These are phyloP conservation scores for Zygogramma bicolorata DNA, from an alignment of 2,888 invertebrate genomes.

Conservation along the genomic window DNA sequence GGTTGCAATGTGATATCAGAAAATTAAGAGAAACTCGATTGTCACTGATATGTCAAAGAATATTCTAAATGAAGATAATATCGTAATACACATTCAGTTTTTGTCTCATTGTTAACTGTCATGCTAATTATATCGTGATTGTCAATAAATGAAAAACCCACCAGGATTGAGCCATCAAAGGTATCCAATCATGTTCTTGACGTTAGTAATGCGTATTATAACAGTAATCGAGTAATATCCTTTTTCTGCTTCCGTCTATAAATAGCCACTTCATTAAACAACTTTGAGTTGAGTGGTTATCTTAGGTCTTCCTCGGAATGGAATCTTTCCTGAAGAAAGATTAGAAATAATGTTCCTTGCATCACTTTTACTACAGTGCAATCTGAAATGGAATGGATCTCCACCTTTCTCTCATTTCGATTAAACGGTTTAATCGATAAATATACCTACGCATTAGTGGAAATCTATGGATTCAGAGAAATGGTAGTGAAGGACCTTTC, in stretches of 20 bases:
- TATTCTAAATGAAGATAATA: no score
- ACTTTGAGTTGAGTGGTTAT: not conserved
- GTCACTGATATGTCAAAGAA: not conserved
- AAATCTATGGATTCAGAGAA: no score
- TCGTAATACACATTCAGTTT: no score
- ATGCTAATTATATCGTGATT: no score
- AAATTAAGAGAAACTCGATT: conserved; percentile 31
- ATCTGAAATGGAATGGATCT: no score
- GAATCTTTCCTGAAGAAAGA: not conserved
- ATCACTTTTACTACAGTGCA: not conserved
- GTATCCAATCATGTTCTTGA: not conserved
- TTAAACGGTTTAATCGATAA: no score
- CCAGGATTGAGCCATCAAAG: not conserved
- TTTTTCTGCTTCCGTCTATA: not conserved
- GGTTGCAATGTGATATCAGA: conserved; percentile 40
- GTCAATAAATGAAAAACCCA: not conserved
- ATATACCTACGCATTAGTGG: no score
- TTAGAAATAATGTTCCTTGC: not conserved
- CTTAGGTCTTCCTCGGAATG: not conserved
- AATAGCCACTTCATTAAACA: not conserved
- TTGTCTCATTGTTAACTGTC: no score
- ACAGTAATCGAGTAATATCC: not conserved
- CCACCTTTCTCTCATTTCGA: no score
- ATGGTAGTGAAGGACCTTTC: no score
- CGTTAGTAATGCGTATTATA: not conserved